A percentile compares a stretch with the other conserved stretches of the same genome.
Evolutionary conservation across 35 echinoderm and acorn worm species (phyloP).

Genomic region (Ptychodera flava): DNA sequence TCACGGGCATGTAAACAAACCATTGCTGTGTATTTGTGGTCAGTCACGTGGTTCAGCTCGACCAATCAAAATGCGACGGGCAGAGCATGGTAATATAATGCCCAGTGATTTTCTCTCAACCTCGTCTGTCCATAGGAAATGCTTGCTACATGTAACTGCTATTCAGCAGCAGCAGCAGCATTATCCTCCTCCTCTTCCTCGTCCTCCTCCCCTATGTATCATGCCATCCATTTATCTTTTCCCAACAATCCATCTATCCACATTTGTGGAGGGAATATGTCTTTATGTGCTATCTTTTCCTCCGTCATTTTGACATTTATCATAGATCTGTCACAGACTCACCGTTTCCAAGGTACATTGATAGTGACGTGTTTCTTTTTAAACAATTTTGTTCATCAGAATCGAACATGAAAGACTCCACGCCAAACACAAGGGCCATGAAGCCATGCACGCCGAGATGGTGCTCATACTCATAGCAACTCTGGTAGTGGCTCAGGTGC

Average conservation of each 20-base stretch:
- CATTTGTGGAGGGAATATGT: not conserved
- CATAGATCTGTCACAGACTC: not conserved
- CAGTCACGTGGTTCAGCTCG: too few relatives aligned
- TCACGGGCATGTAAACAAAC: too few relatives aligned
- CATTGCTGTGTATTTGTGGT: too few relatives aligned
- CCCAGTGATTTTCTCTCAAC: too few relatives aligned
- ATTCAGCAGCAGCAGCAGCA: too few relatives aligned
- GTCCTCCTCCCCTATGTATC: not conserved
- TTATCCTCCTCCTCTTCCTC: too few relatives aligned
- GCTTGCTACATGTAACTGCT: too few relatives aligned
- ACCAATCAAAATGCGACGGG: too few relatives aligned
- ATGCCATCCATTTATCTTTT: not conserved
- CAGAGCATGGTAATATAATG: too few relatives aligned
- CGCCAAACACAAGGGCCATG: conserved; percentile 97
- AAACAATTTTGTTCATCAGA: conserved; percentile 16
- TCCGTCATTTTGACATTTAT: not conserved
- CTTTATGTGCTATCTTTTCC: not conserved
- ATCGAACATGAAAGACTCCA: conserved; percentile 88
- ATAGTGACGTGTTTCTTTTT: not conserved
- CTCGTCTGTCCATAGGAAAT: too few relatives aligned
- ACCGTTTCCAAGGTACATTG: not conserved
- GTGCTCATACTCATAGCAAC: conserved; percentile 82
- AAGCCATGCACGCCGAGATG: conserved; percentile 98
- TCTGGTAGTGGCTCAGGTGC: conserved; percentile 77
- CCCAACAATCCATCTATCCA: not conserved